Percentiles rank a stretch among this genome's conserved stretches.
These are phyloP conservation scores for Takifugu flavidus DNA, from an alignment of 2,113 vertebrate genomes.

Conservation along the genomic window DNA sequence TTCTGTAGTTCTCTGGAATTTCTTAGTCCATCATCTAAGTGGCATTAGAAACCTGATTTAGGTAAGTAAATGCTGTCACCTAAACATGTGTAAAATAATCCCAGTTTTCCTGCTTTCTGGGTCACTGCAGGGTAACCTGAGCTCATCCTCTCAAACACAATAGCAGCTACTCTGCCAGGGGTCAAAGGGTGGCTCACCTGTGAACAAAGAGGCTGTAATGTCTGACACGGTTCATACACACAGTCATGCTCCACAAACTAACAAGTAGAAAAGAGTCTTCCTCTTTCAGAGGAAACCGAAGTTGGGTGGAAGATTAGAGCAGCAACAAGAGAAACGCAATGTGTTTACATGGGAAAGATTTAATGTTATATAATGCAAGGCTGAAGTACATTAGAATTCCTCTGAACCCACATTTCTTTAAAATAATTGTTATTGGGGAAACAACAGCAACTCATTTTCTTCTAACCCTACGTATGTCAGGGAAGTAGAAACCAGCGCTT, in stretches of 20 bases:
- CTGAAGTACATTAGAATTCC: constrained; percentile 7
- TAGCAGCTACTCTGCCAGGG: constrained; percentile 59
- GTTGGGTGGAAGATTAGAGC: constrained; percentile 34
- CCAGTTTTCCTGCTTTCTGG: constrained; percentile 72
- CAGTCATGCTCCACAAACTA: constrained; percentile 67
- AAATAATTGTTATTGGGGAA: background rate
- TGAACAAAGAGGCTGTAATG: constrained; percentile 71
- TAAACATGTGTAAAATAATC: constrained; percentile 62
- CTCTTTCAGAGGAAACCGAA: constrained; percentile 40
- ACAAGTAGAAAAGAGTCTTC: constrained; percentile 48
- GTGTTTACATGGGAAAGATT: constrained; percentile 20
- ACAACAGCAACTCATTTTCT: constrained; percentile 24
- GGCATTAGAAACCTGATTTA: constrained; percentile 43
- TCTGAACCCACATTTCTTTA: background rate
- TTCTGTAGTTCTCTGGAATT: background rate
- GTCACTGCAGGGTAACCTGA: constrained; percentile 75
- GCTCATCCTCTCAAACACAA: constrained; percentile 65
- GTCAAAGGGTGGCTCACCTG: constrained; percentile 73
- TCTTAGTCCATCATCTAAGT: background rate
- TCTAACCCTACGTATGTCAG: constrained; percentile 27
- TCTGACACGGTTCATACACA: constrained; percentile 62
- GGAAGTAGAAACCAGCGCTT: constrained; percentile 34
- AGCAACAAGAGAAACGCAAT: constrained; percentile 28
- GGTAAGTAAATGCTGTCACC: constrained; percentile 37
- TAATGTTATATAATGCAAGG: constrained; percentile 13